A percentile compares a stretch with the other conserved stretches of the same genome.
phyloP scores from a whole-genome alignment of 2,888 invertebrate genomes.

The Drosophila gaucha region DNA sequence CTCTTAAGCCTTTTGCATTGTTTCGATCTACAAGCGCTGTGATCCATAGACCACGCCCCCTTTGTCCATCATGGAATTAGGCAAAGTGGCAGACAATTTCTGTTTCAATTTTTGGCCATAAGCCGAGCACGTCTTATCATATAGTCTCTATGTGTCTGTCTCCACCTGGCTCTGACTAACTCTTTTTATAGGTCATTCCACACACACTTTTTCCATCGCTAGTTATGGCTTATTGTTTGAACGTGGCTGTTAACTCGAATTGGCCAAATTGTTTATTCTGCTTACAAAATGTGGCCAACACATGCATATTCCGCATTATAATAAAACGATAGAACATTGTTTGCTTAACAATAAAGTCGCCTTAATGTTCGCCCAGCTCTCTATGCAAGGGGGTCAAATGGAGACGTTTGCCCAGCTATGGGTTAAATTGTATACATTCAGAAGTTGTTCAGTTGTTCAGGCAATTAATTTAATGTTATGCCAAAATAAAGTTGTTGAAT shows the following conservation, averaged over 20 bases:
- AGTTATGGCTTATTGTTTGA: slow-evolving; percentile 47
- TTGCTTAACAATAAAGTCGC: slow-evolving; percentile 5
- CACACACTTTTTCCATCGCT: slow-evolving; percentile 27
- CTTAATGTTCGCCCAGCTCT: neutral
- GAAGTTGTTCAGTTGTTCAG: neutral
- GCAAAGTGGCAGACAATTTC: slow-evolving; percentile 31
- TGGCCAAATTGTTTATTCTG: slow-evolving; percentile 67
- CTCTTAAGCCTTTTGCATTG: neutral
- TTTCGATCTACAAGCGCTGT: slow-evolving; percentile 10
- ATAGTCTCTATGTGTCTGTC: slow-evolving; percentile 7
- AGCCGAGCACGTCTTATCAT: slow-evolving; percentile 31
- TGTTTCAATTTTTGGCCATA: slow-evolving; percentile 35
- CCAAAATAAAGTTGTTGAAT: neutral
- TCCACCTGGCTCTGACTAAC: slow-evolving; percentile 24
- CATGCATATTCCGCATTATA: slow-evolving; percentile 40
- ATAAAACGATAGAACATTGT: slow-evolving; percentile 15
- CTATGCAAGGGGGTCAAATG: slow-evolving; percentile 6
- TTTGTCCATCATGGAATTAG: slow-evolving; percentile 26
- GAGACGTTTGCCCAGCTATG: neutral
- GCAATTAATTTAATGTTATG: neutral
- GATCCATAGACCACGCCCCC: slow-evolving; percentile 6
- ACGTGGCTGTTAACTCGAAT: slow-evolving; percentile 46
- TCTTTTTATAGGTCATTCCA: slow-evolving; percentile 16
- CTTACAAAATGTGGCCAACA: slow-evolving; percentile 32
- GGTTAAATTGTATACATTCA: neutral